These are phyloP conservation scores for Tokudaia tokunoshimensis DNA, from an alignment of 2,797 vertebrate genomes.

Conservation along the genomic window DNA sequence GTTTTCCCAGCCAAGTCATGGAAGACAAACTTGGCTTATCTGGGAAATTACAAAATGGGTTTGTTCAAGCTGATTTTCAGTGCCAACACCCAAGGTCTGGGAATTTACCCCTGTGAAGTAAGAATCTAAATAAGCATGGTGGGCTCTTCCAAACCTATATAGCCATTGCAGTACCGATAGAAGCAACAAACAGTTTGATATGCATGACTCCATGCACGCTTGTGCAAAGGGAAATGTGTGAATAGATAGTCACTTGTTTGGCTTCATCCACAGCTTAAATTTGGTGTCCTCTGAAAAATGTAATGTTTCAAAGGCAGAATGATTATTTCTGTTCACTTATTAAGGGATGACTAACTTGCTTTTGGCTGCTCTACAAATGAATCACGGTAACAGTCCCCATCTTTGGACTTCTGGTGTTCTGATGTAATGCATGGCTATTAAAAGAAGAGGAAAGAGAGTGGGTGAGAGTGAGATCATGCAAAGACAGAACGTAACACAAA, in stretches of 20 bases:
- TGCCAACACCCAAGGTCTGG: conserved; percentile 33
- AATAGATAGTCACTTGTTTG: conserved; percentile 77
- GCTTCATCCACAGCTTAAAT: conserved; percentile 76
- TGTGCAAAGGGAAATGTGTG: conserved; percentile 42
- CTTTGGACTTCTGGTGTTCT: conserved; percentile 82
- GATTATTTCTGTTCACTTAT: conserved; percentile 85
- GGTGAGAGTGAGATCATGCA: conserved; percentile 83
- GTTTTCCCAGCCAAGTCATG: conserved; percentile 62
- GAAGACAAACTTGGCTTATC: conserved; percentile 68
- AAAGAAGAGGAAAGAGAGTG: conserved; percentile 84
- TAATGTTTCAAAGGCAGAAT: conserved; percentile 81
- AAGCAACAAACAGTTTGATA: conserved; percentile 23
- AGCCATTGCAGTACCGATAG: background rate
- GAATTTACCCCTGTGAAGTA: conserved; percentile 34
- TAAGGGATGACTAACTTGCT: conserved; percentile 85
- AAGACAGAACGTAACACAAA: conserved; percentile 79
- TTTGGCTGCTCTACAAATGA: conserved; percentile 85
- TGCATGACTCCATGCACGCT: conserved; percentile 8
- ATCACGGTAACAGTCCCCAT: conserved; percentile 82
- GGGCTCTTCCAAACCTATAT: background rate
- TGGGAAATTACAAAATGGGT: conserved; percentile 53
- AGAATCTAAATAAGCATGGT: conserved; percentile 38
- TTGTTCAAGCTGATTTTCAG: conserved; percentile 59
- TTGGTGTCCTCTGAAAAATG: conserved; percentile 77
- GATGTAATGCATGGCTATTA: conserved; percentile 84